Conservation (phyloP, 2,797 vertebrate genomes). For the Gouania willdenowi region DNA sequence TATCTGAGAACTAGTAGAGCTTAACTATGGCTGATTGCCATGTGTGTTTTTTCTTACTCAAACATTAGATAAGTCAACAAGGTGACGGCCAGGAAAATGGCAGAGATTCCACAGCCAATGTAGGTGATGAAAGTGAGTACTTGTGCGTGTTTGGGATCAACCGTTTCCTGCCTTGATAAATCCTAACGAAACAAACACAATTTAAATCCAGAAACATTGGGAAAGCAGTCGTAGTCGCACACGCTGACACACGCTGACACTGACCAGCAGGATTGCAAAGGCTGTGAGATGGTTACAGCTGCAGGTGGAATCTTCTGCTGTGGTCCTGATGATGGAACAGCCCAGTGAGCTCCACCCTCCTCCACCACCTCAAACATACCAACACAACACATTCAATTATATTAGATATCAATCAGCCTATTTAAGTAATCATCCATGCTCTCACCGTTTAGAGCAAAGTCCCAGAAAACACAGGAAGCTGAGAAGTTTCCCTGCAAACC, state of each 20-base stretch:
- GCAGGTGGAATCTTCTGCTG: constrained; percentile 78
- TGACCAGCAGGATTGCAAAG: constrained; percentile 90
- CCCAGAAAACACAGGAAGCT: constrained; percentile 87
- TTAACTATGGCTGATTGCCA: too few species aligned
- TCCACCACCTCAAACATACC: constrained; percentile 63
- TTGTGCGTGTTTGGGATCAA: constrained; percentile 63
- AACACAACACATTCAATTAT: background rate
- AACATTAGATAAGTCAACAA: constrained; percentile 67
- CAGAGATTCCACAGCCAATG: constrained; percentile 91
- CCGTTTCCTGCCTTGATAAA: constrained; percentile 69
- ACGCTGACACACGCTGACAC: background rate
- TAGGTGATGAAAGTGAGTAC: constrained; percentile 91
- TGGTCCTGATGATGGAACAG: constrained; percentile 76
- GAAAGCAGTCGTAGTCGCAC: too few species aligned
- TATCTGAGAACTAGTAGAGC: too few species aligned
- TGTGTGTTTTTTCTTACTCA: constrained; percentile 57
- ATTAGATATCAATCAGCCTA: too few species aligned
- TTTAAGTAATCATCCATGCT: background rate
- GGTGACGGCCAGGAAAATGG: constrained; percentile 88
- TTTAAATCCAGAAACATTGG: too few species aligned
- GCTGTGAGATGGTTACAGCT: constrained; percentile 92
- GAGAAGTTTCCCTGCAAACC: constrained; percentile 62
- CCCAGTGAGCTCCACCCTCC: constrained; percentile 86
- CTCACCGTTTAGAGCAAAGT: constrained; percentile 83
- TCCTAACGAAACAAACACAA: constrained; percentile 66